Percentiles rank a stretch among this genome's conserved stretches.
phyloP scores from a whole-genome alignment of 2,888 invertebrate genomes.

The Stenolophus ochropezus region DNA sequence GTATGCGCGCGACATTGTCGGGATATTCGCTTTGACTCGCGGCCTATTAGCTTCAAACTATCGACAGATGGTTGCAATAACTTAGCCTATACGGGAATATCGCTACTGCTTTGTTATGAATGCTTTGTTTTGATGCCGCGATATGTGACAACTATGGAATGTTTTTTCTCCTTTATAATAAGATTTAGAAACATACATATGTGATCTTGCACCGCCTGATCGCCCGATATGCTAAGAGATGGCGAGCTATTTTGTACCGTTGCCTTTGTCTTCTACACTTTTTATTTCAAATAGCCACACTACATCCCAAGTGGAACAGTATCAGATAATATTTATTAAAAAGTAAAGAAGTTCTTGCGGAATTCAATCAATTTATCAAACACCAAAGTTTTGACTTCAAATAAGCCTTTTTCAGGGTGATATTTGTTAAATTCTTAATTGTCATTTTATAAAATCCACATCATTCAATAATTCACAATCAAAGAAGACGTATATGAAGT shows the following conservation, averaged over 20 bases:
- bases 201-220: constrained; percentile 38
- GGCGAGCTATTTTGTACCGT: constrained; percentile 21
- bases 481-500: too few relatives aligned
- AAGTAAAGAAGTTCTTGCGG: too few relatives aligned
- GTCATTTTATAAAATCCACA: too few relatives aligned
- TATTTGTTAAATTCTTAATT: too few relatives aligned
- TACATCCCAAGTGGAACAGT: neutral
- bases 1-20: constrained; percentile 18
- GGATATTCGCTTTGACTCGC: constrained; percentile 29
- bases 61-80: constrained; percentile 36
- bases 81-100: constrained; percentile 22
- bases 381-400: too few relatives aligned
- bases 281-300: neutral
- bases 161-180: constrained; percentile 38
- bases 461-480: too few relatives aligned
- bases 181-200: constrained; percentile 43
- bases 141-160: constrained; percentile 41
- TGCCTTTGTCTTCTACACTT: constrained; percentile 3
- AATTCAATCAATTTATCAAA: too few relatives aligned
- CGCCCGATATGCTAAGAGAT: constrained; percentile 35
- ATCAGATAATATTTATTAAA: neutral
- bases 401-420: too few relatives aligned
- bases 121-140: constrained; percentile 44
- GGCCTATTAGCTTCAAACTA: constrained; percentile 44
- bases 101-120: constrained; percentile 34